phyloP scores from a whole-genome alignment of 2,113 vertebrate genomes.

The Ammodytes dubius region DNA sequence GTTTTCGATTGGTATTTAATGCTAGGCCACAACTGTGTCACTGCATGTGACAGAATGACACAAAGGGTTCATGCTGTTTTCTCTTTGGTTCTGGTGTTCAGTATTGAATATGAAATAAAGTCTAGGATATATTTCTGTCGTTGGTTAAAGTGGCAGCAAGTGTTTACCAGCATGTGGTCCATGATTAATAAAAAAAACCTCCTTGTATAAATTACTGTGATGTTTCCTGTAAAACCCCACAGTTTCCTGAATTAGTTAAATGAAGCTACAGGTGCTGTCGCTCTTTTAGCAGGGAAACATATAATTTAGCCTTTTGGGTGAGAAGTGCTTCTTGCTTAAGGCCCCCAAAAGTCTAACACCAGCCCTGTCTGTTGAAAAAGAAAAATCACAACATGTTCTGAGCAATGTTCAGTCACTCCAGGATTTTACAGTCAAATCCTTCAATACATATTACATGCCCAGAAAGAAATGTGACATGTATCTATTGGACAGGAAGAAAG shows the following conservation, averaged over 20 bases:
- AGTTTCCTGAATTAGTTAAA: slow-evolving; percentile 8
- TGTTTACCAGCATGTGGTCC: background rate
- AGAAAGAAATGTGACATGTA: slow-evolving; percentile 74
- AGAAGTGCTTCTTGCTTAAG: slow-evolving; percentile 34
- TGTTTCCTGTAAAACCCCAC: background rate
- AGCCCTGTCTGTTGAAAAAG: slow-evolving; percentile 59
- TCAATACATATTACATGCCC: slow-evolving; percentile 63
- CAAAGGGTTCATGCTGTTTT: background rate
- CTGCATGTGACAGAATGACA: background rate
- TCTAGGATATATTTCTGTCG: background rate
- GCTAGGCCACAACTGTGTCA: background rate
- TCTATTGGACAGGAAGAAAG: slow-evolving; percentile 71
- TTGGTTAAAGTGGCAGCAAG: background rate
- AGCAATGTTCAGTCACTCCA: slow-evolving; percentile 62
- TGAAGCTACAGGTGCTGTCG: slow-evolving; percentile 9
- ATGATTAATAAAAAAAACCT: slow-evolving; percentile 4
- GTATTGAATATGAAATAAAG: background rate
- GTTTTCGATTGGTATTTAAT: background rate
- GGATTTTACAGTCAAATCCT: slow-evolving; percentile 69
- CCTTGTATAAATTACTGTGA: background rate
- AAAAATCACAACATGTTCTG: slow-evolving; percentile 42
- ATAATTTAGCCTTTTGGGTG: slow-evolving; percentile 38
- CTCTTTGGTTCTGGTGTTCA: background rate
- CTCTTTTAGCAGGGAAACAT: slow-evolving; percentile 30
- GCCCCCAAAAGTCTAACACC: slow-evolving; percentile 42